Base-by-base conservation (phyloP, 1,140 invertebrate genomes). In the Cotesia typhae region DNA sequence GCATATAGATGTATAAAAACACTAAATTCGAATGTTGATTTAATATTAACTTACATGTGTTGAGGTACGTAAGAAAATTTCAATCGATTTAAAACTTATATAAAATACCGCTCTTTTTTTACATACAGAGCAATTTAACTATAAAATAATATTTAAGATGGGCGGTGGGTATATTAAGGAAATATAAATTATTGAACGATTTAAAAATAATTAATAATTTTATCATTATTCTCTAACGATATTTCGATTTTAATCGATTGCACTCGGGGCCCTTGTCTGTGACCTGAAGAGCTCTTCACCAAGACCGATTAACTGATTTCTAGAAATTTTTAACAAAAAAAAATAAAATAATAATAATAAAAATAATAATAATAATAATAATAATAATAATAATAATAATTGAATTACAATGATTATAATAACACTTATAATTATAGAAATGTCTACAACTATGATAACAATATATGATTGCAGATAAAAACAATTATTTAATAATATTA, bases 1-100 rank as follows among this genome's bases (percentile, higher is more conserved):
- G 41, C 57, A 76, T 74, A 69, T 72, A 64, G 47, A 70, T 72
- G 67, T 75, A 75, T 71, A 78, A 78, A 47, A 77, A 76, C 73
- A 70, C 73, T 77, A 67, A 78, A 76, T 80, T 52, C 4, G 35
- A 61, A 28, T 72, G 52, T 59, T 37, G 57, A 14, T 72, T 66
- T 47, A n/a, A 47, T 63, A 17, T 47, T 47, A 28, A 57, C 55
- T n/a, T 53, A 53, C 53, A 28, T n/a, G 51, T 52, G 35, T 53
- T 68, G 14, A 37, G 60, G 55, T 55, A 64, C 57, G 14, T 67
- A 65, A 71, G 60, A n/a, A 41, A 37, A 61, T 53, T 53, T 61
- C 20, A 9, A 72, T 20, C 35, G 52, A 61, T 67, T 47, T 0
- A 70, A 63, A 61, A 72, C 52, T 76, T 77, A 76, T 63, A 71